Conservation (phyloP, 1,140 invertebrate genomes). For the Drosophila mauritiana region DNA sequence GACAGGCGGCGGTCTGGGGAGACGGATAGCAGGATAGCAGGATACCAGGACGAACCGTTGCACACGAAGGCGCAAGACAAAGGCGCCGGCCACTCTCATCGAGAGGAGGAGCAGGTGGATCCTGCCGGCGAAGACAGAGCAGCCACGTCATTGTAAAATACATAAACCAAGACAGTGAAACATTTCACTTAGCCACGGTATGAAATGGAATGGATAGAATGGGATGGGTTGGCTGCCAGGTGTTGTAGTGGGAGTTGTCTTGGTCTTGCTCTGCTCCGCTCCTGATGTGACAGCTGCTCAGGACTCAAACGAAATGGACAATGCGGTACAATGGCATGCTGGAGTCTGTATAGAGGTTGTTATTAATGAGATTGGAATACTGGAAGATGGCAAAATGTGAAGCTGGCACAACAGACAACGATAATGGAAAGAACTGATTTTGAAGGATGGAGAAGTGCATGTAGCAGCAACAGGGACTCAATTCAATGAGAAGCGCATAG, state of each 20-base stretch:
- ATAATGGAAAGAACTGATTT: conserved; percentile 44
- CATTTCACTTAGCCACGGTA: conserved; percentile 70
- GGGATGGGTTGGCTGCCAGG: conserved; percentile 41
- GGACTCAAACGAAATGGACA: conserved; percentile 64
- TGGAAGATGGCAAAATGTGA: conserved; percentile 32
- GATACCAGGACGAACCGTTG: conserved; percentile 26
- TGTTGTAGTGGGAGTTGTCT: conserved; percentile 43
- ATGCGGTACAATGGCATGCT: conserved; percentile 14
- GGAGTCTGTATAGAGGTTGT: conserved; percentile 31
- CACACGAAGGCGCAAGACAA: conserved; percentile 45
- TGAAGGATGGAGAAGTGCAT: conserved; percentile 17
- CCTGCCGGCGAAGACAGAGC: conserved; percentile 25
- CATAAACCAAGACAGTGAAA: conserved; percentile 79
- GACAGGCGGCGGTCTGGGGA: conserved; percentile 45
- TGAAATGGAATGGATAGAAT: no score
- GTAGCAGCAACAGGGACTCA: neutral
- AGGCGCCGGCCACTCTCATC: conserved; percentile 15
- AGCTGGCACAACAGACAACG: conserved; percentile 40
- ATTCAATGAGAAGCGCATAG: neutral
- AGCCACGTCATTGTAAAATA: conserved; percentile 80
- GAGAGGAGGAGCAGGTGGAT: conserved; percentile 15
- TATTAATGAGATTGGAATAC: conserved; percentile 46
- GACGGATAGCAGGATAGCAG: conserved; percentile 6
- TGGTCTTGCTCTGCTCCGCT: neutral
- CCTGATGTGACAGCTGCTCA: conserved; percentile 58